Conservation (phyloP, 2,888 invertebrate genomes). For the Tholera decimalis region DNA sequence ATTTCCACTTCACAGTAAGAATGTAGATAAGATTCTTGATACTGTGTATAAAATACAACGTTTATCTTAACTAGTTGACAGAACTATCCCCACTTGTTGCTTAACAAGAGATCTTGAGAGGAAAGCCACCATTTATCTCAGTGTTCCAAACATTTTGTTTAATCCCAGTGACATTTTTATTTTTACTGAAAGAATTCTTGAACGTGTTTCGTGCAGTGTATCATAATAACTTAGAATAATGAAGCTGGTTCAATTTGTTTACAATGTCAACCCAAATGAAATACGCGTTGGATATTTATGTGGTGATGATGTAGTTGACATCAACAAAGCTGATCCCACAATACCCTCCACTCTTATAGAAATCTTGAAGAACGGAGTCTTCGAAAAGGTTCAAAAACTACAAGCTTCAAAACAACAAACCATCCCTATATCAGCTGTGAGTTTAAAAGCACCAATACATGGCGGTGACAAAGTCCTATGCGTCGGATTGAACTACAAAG, state of each 20-base stretch:
- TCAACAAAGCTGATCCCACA: conserved; percentile 90
- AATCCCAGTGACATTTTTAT: conserved; percentile 41
- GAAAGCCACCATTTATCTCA: conserved; percentile 42
- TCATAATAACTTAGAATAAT: conserved; percentile 70
- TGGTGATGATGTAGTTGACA: conserved; percentile 92
- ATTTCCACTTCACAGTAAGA: conserved; percentile 56
- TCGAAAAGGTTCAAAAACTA: conserved; percentile 71
- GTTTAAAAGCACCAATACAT: conserved; percentile 91
- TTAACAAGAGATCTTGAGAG: conserved; percentile 39
- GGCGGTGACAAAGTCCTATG: conserved; percentile 95
- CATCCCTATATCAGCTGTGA: conserved; percentile 62
- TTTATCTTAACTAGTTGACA: conserved; percentile 52
- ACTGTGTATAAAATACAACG: conserved; percentile 49
- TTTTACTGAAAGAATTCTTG: conserved; percentile 17
- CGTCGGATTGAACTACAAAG: conserved; percentile 95
- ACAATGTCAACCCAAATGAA: conserved; percentile 85
- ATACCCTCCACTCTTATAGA: conserved; percentile 81
- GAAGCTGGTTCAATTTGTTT: conserved; percentile 93
- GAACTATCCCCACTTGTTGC: conserved; percentile 57
- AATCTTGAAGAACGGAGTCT: conserved; percentile 79
- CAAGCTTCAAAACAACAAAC: conserved; percentile 45
- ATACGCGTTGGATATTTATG: conserved; percentile 92
- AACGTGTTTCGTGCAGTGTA: conserved; percentile 26
- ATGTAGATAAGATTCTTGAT: conserved; percentile 47
- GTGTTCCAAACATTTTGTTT: conserved; percentile 51